phyloP scores from a whole-genome alignment of 2,113 vertebrate species.

The Phyllostomus hastatus region DNA sequence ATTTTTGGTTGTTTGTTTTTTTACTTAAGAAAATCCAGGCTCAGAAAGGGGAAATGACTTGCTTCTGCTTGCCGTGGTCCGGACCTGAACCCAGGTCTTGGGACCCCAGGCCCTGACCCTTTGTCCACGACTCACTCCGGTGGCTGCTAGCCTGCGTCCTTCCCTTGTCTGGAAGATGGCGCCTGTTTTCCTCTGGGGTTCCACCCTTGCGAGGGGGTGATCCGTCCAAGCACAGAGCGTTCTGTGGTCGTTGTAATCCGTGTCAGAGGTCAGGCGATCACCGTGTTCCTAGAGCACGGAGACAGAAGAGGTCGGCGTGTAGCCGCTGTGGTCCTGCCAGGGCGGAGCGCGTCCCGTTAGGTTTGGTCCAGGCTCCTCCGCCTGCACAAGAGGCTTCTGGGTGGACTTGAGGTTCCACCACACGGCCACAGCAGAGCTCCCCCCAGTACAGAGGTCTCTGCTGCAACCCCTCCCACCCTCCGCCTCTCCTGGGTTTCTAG shows the following conservation, averaged over 20 bases:
- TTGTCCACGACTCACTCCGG: not conserved
- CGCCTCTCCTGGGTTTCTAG: not conserved
- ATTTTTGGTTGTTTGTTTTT: not conserved
- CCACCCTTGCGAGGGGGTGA: not conserved
- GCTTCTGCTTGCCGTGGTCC: not conserved
- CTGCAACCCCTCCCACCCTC: not conserved
- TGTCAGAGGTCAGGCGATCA: not conserved
- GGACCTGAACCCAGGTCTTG: not conserved
- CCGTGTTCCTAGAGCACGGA: not conserved
- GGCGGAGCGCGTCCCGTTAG: fast-evolving
- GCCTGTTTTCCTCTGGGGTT: not conserved
- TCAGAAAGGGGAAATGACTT: not conserved
- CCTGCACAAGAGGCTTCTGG: not conserved
- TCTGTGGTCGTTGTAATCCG: not conserved
- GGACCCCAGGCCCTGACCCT: not conserved
- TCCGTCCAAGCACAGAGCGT: too few relatives aligned
- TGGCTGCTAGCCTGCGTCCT: not conserved
- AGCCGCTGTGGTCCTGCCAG: not conserved
- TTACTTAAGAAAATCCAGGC: not conserved
- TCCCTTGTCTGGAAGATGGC: not conserved
- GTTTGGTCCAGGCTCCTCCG: not conserved
- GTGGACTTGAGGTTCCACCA: not conserved
- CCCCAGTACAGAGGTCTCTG: too few relatives aligned
- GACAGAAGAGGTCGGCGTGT: not conserved
- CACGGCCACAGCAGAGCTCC: not conserved